A percentile compares a stretch with the other conserved stretches of the same genome.
phyloP scores from a whole-genome alignment of 2,888 invertebrate genomes.

The Drosophila histrio region DNA sequence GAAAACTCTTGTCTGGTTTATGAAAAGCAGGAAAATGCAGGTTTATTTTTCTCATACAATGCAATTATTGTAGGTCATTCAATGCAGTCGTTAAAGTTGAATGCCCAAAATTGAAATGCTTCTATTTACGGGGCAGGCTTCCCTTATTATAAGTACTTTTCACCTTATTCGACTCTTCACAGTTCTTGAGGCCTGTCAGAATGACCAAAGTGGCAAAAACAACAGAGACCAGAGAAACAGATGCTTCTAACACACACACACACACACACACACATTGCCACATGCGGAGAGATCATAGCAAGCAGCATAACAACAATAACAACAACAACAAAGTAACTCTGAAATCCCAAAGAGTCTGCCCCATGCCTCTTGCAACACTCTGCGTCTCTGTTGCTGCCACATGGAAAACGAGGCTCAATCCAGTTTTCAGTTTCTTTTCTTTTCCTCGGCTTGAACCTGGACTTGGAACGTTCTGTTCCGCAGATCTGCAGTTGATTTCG shows the following conservation, averaged over 20 bases:
- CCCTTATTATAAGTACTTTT: conserved; percentile 66
- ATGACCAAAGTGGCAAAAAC: conserved; percentile 62
- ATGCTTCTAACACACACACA: conserved; percentile 60
- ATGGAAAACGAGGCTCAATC: conserved; percentile 73
- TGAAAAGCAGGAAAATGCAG: background rate
- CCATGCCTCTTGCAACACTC: conserved; percentile 29
- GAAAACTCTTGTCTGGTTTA: background rate
- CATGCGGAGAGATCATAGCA: conserved; percentile 71
- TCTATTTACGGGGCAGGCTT: conserved; percentile 42
- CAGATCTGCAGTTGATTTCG: conserved; percentile 75
- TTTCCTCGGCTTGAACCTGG: conserved; percentile 10
- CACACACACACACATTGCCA: conserved; percentile 5
- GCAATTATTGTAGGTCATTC: background rate
- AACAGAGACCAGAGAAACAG: conserved; percentile 52
- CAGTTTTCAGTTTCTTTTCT: conserved; percentile 64
- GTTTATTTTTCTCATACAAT: background rate
- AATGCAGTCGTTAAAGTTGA: conserved; percentile 15
- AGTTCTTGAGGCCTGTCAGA: conserved; percentile 43
- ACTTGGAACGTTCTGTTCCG: conserved; percentile 36
- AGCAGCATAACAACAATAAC: conserved; percentile 49
- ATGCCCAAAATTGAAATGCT: conserved; percentile 33
- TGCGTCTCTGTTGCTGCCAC: background rate
- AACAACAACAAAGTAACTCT: conserved; percentile 38
- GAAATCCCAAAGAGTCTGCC: conserved; percentile 74
- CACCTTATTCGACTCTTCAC: conserved; percentile 50